Conservation (phyloP, 2,888 invertebrate genomes). For the Diarsia rubi region DNA sequence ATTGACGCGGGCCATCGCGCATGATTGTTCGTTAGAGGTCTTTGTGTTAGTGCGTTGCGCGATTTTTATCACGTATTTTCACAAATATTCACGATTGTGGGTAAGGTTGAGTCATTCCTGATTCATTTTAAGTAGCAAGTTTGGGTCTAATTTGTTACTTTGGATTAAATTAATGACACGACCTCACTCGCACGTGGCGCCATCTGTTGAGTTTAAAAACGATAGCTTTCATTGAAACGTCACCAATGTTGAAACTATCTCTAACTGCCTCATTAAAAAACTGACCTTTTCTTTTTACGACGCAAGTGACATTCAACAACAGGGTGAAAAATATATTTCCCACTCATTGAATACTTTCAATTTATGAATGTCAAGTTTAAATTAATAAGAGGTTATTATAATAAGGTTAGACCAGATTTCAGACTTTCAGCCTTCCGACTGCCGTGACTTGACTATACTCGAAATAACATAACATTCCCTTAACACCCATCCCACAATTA, state of each 20-base stretch:
- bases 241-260: neutral
- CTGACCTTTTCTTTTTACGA: neutral
- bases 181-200: too few species aligned
- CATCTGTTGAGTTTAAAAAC: too few species aligned
- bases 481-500: neutral
- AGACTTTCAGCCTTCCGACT: constrained; percentile 21
- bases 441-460: constrained; percentile 30
- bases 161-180: too few species aligned
- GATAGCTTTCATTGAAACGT: neutral
- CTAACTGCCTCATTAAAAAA: neutral
- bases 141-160: too few species aligned
- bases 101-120: too few species aligned
- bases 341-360: neutral
- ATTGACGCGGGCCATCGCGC: neutral
- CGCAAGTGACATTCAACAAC: neutral
- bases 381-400: constrained; percentile 2
- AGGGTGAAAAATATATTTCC: neutral
- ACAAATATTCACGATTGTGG: too few species aligned
- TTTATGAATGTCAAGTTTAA: neutral
- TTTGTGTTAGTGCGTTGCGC: too few species aligned
- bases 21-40: too few species aligned
- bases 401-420: constrained; percentile 41
- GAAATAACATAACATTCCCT: neutral
- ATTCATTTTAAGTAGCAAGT: too few species aligned
- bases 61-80: too few species aligned